These are phyloP conservation scores for Arge pagana DNA, from an alignment of 2,888 invertebrate genomes.

Conservation along the genomic window DNA sequence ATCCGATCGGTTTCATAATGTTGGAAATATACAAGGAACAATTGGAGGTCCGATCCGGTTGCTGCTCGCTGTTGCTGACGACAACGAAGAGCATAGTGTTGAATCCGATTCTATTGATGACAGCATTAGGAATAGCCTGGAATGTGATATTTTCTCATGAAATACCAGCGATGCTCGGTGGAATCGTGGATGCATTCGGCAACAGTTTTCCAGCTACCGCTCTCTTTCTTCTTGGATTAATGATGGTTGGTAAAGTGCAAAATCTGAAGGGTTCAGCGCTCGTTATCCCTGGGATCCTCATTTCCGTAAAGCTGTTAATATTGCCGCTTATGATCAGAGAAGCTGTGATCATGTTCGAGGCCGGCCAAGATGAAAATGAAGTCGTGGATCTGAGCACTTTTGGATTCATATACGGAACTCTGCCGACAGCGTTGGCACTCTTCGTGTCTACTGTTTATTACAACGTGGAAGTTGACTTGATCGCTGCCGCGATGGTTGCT, in stretches of 20 bases:
- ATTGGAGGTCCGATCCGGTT: slow-evolving; percentile 36
- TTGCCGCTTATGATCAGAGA: slow-evolving; percentile 87
- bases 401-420: slow-evolving; percentile 94
- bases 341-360: slow-evolving; percentile 75
- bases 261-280: slow-evolving; percentile 78
- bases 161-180: slow-evolving; percentile 76
- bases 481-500: slow-evolving; percentile 92
- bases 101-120: slow-evolving; percentile 93
- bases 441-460: slow-evolving; percentile 93
- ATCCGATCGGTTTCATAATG: slow-evolving; percentile 87
- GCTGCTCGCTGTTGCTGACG: slow-evolving; percentile 41
- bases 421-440: slow-evolving; percentile 95
- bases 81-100: slow-evolving; percentile 72
- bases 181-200: slow-evolving; percentile 79
- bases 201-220: slow-evolving; percentile 91
- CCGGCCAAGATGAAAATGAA: slow-evolving; percentile 72
- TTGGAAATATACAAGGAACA: slow-evolving; percentile 79
- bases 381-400: slow-evolving; percentile 86
- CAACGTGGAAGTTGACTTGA: slow-evolving; percentile 83
- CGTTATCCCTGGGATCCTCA: slow-evolving; percentile 83
- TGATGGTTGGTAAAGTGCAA: slow-evolving; percentile 90
- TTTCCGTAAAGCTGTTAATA: slow-evolving; percentile 85
- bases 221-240: slow-evolving; percentile 84
- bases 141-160: slow-evolving; percentile 81
- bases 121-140: slow-evolving; percentile 84